Evolutionary conservation across 2,797 vertebrate genomes (phyloP).

Genomic region (Pangasius krempfi): DNA sequence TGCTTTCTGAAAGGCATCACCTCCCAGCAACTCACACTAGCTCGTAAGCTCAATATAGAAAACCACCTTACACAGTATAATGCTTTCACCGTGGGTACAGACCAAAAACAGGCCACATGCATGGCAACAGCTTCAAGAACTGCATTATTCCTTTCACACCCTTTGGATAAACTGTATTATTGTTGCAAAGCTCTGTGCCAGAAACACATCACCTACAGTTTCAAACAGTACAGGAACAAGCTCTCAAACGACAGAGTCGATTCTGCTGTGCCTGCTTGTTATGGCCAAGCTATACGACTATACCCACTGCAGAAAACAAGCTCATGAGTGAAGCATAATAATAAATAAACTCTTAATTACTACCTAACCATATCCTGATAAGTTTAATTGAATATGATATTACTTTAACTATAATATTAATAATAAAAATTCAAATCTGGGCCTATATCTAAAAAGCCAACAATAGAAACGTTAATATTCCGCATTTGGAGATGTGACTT

Average conservation of each 20-base stretch:
- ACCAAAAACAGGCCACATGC: slow-evolving; percentile 11
- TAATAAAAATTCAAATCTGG: neutral
- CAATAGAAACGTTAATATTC: neutral
- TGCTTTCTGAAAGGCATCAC: slow-evolving; percentile 9
- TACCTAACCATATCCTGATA: neutral
- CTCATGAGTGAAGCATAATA: neutral
- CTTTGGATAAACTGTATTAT: slow-evolving; percentile 12
- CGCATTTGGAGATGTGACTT: neutral
- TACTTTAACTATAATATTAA: neutral
- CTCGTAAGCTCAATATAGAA: neutral
- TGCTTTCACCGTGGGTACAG: slow-evolving; percentile 9
- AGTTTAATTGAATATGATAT: neutral
- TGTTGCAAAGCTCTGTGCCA: slow-evolving; percentile 8
- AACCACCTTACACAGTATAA: neutral
- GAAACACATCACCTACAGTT: slow-evolving; percentile 20
- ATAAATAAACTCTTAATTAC: neutral
- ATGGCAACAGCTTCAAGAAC: slow-evolving; percentile 22
- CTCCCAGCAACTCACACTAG: slow-evolving; percentile 11
- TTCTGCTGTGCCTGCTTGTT: neutral
- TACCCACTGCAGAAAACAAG: neutral
- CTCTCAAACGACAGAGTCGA: neutral
- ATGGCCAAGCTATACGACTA: neutral
- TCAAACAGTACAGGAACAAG: neutral
- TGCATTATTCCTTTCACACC: neutral
- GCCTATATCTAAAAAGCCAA: neutral